Percentiles rank a stretch among this genome's conserved stretches.
Conservation (phyloP, 2,888 invertebrate genomes). For the Periphyllus acericola region DNA sequence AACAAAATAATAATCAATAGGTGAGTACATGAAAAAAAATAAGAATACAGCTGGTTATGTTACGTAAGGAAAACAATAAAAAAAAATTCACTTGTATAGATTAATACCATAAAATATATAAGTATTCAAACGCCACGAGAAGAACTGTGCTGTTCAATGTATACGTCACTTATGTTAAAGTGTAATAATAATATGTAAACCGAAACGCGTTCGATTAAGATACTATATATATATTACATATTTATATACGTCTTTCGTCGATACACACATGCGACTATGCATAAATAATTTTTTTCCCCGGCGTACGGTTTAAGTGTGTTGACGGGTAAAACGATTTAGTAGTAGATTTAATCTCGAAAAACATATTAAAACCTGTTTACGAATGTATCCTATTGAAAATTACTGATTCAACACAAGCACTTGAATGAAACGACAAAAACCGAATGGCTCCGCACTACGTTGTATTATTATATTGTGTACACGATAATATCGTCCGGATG, state of each 20-base stretch:
- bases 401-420: conserved; percentile 12
- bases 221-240: background rate
- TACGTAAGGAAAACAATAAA: too few relatives aligned
- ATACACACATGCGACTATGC: background rate
- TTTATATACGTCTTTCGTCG: conserved; percentile 9
- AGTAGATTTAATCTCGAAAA: conserved; percentile 47
- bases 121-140: background rate
- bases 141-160: background rate
- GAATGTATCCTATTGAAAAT: conserved; percentile 33
- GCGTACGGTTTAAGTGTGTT: conserved; percentile 2
- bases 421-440: conserved; percentile 40
- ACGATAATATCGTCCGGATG: background rate
- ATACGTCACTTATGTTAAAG: background rate
- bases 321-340: conserved; percentile 47
- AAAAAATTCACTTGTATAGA: too few relatives aligned
- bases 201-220: background rate
- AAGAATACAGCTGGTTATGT: too few relatives aligned
- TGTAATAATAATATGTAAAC: conserved; percentile 23
- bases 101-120: background rate
- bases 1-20: too few relatives aligned
- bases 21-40: too few relatives aligned
- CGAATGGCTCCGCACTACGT: background rate
- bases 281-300: conserved; percentile 28
- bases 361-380: conserved; percentile 40
- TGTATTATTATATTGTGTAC: background rate